Base-by-base conservation (phyloP, 1,140 invertebrate species). In the Ptiloglossa arizonensis region DNA sequence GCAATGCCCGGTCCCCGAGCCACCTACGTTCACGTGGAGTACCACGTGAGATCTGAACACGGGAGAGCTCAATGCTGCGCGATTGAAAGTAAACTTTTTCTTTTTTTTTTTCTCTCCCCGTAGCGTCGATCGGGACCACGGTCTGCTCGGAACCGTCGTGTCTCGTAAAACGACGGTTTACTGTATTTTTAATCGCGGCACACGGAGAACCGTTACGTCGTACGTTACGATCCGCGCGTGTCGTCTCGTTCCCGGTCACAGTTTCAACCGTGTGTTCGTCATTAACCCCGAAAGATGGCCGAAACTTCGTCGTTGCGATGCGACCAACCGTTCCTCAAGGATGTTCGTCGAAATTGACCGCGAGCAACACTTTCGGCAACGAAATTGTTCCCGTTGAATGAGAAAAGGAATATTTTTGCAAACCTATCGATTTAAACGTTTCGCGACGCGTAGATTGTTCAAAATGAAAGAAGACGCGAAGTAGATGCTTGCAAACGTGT, bases 21-120 rank as follows among this genome's bases (percentile, higher is more conserved):
- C 86, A 88, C 88, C 84, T 83, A 81, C 87, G 87, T 88, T 91
- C 91, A 92, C 91, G 90, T 90, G 91, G 83, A 88, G 82, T 81
- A 88, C 86, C 90, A 91, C 91, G 90, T 91, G 91, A 91, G 84
- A 84, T 79, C 64, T 22, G 54, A 78, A 67, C 9, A n/a, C 59
- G 46, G 56, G 71, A 67, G 77, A 76, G 66, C 60, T 86, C 83
- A 86, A 85, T 85, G 83, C 83, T 79, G 72, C 64, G 41, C 52
- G 67, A 85, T 86, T 86, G 88, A 89, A 89, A 89, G 88, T 88
- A 79, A 80, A 83, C 80, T 82, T 78, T 80, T 72, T 83, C 66
- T 64, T 78, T 76, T 57, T 80, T 64, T 78, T 76, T 57, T 80
- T 57, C 29, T 35, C 54, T 15, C 62, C 57, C 24, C 56, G 62